Evolutionary conservation across 2,888 invertebrate species (phyloP), one percentile per base, ranked within the genome.

Genomic region (Marronus borbonicus): DNA sequence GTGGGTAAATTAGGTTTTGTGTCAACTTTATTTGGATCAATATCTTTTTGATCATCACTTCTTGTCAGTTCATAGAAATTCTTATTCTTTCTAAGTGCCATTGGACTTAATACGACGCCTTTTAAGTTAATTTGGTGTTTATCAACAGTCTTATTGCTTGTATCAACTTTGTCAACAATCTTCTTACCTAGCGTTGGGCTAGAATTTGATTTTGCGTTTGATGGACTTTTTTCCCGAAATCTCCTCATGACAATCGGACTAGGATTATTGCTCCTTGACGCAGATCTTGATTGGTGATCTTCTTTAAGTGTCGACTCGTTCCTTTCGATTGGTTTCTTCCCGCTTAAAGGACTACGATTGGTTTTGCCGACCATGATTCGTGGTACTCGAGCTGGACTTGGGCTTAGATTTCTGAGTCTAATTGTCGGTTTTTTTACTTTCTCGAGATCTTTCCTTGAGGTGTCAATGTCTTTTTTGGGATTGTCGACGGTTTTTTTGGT

Each of bases 21-120:
- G 4, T 31, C 31, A 4, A 31, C 31, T 31, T 31, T 66, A 31
- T n/a, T 66, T 4, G 44, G 4, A 66, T 66, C 66, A 66, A 17
- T 20, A 66, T 66, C 39, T 66, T 49, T 66, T 49, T 8, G 49
- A 14, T 50, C 50, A 28, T 36, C 31, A 65, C 17, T 31, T 55
- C 52, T 28, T 2, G 7, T 17, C 17, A n/a, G 2, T 17, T 65
- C 49, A 12, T 2, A 0, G 28, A 1, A 14, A 50, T 68, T n/a
- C 20, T 28, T 20, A 14, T 68, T 50, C 28, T 50, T 68, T 24
- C 68, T 68, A 10, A 20, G 14, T 0, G 10, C 3, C 0, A 24
- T 17, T 1, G 68, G 50, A 24, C 68, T 68, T 20, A 24, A 50
- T 14, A 44, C 8, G 0, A 68, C 49, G 8, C 10, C 50, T 68